Evolutionary conservation across 2,888 invertebrate genomes (phyloP).

Genomic region (Anaspis maculata): DNA sequence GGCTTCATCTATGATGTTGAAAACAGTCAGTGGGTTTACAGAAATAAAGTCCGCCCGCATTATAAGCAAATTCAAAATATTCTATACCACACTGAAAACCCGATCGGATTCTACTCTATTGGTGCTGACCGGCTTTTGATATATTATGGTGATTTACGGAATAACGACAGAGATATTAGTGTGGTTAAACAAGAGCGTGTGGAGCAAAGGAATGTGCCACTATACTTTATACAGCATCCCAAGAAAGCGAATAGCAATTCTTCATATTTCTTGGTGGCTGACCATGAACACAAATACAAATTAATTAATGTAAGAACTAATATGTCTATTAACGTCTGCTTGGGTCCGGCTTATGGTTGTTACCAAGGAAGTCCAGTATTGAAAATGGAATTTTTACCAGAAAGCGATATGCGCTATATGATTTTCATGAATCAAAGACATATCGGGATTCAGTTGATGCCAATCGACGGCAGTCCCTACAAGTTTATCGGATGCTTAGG

Average conservation of each 20-base stretch:
- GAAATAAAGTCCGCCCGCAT: conserved; percentile 56
- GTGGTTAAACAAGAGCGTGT: too few species aligned
- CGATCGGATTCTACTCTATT: too few species aligned
- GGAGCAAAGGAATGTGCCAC: too few species aligned
- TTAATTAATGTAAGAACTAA: conserved; percentile 54
- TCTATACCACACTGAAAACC: too few species aligned
- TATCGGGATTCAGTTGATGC: conserved; percentile 60
- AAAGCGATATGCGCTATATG: conserved; percentile 43
- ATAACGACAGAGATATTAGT: too few species aligned
- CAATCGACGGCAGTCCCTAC: conserved; percentile 69
- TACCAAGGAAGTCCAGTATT: conserved; percentile 45
- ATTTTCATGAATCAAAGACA: conserved; percentile 56
- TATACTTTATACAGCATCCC: too few species aligned
- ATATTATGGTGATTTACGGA: too few species aligned
- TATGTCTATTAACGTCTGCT: conserved; percentile 55
- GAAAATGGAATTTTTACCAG: conserved; percentile 42
- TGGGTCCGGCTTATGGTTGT: conserved; percentile 59
- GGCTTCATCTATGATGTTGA: conserved; percentile 43
- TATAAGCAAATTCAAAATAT: conserved; percentile 49
- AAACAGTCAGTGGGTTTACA: conserved; percentile 43
- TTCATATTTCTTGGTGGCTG: too few species aligned
- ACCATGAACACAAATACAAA: conserved; percentile 64
- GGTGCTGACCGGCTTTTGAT: too few species aligned
- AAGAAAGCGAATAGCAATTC: too few species aligned
- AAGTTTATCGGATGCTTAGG: conserved; percentile 54